These are phyloP conservation scores for Pangasianodon gigas DNA, from an alignment of 2,113 vertebrate genomes.

Conservation along the genomic window DNA sequence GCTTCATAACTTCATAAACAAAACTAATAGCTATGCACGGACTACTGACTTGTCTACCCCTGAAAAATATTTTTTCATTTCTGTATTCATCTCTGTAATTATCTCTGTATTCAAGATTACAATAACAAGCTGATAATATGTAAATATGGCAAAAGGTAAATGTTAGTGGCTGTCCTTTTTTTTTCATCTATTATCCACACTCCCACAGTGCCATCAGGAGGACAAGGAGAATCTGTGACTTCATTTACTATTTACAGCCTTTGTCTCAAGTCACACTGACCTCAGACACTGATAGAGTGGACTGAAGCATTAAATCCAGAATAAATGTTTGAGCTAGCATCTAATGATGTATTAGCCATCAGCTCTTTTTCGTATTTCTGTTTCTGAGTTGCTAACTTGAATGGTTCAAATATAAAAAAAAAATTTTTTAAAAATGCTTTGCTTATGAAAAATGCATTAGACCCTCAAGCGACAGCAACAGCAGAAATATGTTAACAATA, in stretches of 20 bases:
- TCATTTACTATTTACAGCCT: not conserved
- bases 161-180: not conserved
- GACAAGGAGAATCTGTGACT: not conserved
- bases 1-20: not conserved
- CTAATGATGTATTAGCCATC: slow-evolving; percentile 14
- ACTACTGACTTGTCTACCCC: not conserved
- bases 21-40: not conserved
- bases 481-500: not conserved
- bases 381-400: not conserved
- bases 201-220: slow-evolving; percentile 29
- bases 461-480: slow-evolving; percentile 13
- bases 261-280: not conserved
- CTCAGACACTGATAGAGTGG: not conserved
- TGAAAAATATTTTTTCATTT: not conserved
- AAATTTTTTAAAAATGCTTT: slow-evolving; percentile 9
- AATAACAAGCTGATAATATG: not conserved
- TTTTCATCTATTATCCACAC: not conserved
- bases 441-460: slow-evolving; percentile 23
- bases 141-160: not conserved
- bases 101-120: not conserved
- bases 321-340: not conserved
- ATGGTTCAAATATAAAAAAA: not conserved
- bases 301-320: not conserved
- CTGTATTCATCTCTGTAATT: not conserved
- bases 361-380: not conserved